These are phyloP conservation scores for Cnemophilus loriae DNA, from an alignment of 2,113 vertebrate genomes.

Conservation along the genomic window DNA sequence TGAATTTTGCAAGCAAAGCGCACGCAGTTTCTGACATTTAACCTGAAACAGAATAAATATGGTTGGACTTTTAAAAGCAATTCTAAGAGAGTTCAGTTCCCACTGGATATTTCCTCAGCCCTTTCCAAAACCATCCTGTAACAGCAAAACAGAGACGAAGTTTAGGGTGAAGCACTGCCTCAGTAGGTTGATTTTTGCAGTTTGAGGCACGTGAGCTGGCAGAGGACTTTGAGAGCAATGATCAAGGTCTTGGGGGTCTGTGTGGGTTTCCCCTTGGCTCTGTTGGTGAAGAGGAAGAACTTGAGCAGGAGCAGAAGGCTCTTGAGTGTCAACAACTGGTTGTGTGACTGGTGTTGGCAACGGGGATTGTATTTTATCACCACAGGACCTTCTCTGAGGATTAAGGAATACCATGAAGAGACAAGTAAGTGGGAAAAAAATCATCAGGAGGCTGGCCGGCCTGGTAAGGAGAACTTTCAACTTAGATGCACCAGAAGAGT, in stretches of 20 bases:
- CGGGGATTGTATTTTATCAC: rapidly evolving
- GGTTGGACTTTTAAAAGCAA: background rate
- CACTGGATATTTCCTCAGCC: background rate
- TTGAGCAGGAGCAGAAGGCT: background rate
- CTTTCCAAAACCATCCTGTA: background rate
- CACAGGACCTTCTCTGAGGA: background rate
- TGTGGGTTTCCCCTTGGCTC: background rate
- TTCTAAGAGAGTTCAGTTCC: background rate
- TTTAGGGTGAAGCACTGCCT: background rate
- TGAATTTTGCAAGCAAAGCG: background rate
- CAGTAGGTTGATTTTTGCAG: background rate
- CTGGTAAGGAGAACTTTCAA: background rate
- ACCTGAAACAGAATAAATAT: background rate
- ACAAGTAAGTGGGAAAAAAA: background rate
- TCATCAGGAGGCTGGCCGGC: background rate
- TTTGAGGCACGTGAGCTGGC: background rate
- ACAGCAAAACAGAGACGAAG: background rate
- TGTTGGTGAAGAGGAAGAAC: background rate
- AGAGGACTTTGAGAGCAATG: background rate
- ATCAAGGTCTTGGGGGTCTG: rapidly evolving
- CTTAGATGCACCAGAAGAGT: background rate
- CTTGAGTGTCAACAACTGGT: background rate
- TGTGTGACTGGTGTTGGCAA: background rate
- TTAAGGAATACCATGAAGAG: background rate
- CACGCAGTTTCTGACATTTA: background rate